phyloP scores from a whole-genome alignment of 2,113 vertebrate genomes.

The Plecotus auritus region DNA sequence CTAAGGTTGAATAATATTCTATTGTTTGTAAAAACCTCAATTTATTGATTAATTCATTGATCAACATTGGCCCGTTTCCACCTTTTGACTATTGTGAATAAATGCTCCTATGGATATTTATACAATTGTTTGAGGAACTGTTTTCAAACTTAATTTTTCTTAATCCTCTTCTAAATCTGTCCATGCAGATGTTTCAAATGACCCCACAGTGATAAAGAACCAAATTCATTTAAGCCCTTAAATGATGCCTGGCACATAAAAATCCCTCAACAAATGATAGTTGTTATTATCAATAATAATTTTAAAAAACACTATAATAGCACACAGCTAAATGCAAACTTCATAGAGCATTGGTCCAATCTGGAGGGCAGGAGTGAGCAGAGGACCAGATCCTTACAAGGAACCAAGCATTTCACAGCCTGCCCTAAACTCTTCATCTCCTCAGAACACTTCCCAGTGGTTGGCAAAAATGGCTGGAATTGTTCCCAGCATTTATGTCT shows the following conservation, averaged over 20 bases:
- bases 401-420: not conserved
- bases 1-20: not conserved
- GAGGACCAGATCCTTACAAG: not conserved
- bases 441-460: not conserved
- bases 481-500: slow-evolving; percentile 42
- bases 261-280: not conserved
- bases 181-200: not conserved
- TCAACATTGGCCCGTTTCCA: not conserved
- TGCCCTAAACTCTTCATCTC: not conserved
- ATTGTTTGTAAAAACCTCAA: no score
- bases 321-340: not conserved
- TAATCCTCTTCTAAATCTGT: not conserved
- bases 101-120: not conserved
- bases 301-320: not conserved
- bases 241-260: not conserved
- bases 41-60: not conserved
- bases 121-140: not conserved
- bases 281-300: not conserved
- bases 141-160: not conserved
- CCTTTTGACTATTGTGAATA: not conserved
- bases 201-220: not conserved
- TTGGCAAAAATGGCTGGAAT: not conserved
- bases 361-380: not conserved
- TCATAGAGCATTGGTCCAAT: not conserved
- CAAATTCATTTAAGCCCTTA: not conserved